Evolutionary conservation across 2,113 vertebrate species (phyloP).

Genomic region (Meriones unguiculatus): DNA sequence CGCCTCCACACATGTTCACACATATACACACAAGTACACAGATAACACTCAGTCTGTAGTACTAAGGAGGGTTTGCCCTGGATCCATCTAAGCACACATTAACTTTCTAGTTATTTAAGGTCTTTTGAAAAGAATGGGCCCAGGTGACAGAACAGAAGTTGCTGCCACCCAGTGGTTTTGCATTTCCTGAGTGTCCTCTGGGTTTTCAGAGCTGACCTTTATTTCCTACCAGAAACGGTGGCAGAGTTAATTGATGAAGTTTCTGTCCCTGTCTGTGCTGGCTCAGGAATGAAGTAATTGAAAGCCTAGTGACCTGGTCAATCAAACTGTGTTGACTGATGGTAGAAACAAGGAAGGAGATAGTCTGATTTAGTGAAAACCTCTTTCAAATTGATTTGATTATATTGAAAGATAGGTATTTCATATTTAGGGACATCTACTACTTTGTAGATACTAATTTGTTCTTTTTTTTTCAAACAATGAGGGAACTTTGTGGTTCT

Average conservation of each 20-base stretch:
- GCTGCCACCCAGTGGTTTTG: not conserved
- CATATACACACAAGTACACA: not conserved
- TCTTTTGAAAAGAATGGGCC: not conserved
- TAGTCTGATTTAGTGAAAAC: not conserved
- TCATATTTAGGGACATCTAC: conserved; percentile 33
- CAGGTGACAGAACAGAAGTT: not conserved
- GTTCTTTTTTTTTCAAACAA: conserved; percentile 35
- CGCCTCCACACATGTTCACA: not conserved
- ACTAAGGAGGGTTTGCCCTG: not conserved
- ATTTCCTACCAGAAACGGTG: not conserved
- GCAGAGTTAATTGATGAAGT: not conserved
- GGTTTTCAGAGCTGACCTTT: not conserved
- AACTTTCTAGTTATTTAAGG: not conserved
- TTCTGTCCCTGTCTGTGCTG: not conserved
- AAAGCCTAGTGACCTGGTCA: not conserved
- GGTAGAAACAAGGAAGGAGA: not conserved
- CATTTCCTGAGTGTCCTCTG: not conserved
- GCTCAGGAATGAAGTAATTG: not conserved
- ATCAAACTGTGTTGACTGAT: not conserved
- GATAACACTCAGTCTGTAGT: not conserved
- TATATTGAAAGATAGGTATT: not conserved
- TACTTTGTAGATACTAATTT: not conserved
- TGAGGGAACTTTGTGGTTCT: not conserved
- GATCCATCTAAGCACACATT: not conserved
- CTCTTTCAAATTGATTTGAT: conserved; percentile 5